These are phyloP conservation scores for Dicranocentrus wangi DNA, from an alignment of 2,888 invertebrate species.

Conservation along the genomic window DNA sequence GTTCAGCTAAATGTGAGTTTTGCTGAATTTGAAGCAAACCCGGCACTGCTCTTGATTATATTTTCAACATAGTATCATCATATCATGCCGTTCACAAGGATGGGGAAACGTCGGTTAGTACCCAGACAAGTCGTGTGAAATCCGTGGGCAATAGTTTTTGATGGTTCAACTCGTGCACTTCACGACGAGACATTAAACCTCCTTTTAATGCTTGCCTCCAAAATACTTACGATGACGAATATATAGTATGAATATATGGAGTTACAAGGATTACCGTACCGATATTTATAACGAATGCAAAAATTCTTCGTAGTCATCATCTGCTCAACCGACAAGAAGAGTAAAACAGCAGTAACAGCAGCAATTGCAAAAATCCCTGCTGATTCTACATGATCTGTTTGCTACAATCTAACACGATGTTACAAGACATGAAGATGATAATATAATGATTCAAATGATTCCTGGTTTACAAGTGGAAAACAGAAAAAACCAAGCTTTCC, in stretches of 20 bases:
- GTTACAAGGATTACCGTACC: no score
- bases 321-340: slow-evolving; percentile 1
- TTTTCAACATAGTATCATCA: no score
- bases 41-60: no score
- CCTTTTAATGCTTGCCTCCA: slow-evolving; percentile 15
- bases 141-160: slow-evolving; percentile 32
- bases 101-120: no score
- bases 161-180: slow-evolving; percentile 20
- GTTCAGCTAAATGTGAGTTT: not conserved
- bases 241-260: no score
- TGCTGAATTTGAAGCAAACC: no score
- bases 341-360: not conserved
- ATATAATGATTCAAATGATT: slow-evolving; percentile 25
- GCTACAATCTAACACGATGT: slow-evolving; percentile 41
- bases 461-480: not conserved
- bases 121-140: not conserved
- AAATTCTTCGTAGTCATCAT: not conserved
- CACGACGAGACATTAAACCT: slow-evolving; percentile 18
- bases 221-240: not conserved
- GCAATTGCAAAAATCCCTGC: slow-evolving; percentile 25
- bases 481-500: no score
- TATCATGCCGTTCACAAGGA: no score
- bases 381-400: slow-evolving; percentile 40
- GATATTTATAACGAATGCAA: not conserved
- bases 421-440: slow-evolving; percentile 9